Evolutionary conservation across 2,888 invertebrate genomes (phyloP), one percentile per base, ranked within the genome.

Genomic region (Drosophila tanythrix): DNA sequence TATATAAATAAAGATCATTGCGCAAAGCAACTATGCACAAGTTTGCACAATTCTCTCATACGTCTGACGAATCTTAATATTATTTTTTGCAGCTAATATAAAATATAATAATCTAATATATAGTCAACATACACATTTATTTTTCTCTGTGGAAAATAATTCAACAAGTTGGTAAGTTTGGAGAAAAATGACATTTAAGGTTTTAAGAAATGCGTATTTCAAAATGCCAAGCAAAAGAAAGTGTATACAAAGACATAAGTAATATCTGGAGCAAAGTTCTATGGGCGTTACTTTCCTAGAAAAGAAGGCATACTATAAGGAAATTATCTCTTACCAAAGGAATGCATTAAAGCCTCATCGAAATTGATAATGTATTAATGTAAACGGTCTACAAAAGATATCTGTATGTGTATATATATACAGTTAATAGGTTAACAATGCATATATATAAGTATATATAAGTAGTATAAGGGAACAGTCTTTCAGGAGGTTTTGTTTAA

Each of bases 1-100:
- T 70, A 62, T 79, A 82, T 48, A 74, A 68, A 79, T 79, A 79
- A 70, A 74, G 59, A 58, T 50, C 56, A 60, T 46, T 77, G 81
- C 77, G 70, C 52, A 35, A 61, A 50, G 4, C 29, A 29, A 35
- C 29, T 25, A 33, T 56, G n/a, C 25, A 31, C 5, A 21, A 46
- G 7, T 46, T 15, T 7, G 15, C 21, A 25, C 21, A 25, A 4
- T 8, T 46, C 21, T 4, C 46, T 15, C 46, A 46, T 15, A 7
- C 15, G 21, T 13, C 5, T 25, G n/a, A 7, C 38, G 15, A 33
- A 27, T 4, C 27, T n/a, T 0, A 8, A 75, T 73, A 68, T 69
- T 56, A 53, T 74, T 46, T 13, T 46, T 21, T 21, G 2, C 46
- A 46, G 13, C 7, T 15, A 33, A 31, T 31, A 2, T 10, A 3